Evolutionary conservation across 1,140 invertebrate genomes (phyloP).

Genomic region (Argopecten irradians): DNA sequence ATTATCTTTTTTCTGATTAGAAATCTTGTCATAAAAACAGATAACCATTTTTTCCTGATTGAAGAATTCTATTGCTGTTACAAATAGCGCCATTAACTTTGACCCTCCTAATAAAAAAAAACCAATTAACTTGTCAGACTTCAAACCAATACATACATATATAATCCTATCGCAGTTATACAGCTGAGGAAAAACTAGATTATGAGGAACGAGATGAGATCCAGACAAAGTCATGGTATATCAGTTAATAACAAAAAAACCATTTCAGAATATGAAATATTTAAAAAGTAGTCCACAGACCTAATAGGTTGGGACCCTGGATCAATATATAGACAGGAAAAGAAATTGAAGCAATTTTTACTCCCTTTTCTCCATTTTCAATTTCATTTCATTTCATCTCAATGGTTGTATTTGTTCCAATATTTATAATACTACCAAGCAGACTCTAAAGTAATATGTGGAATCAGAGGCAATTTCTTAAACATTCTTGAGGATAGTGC

Average conservation of each 20-base stretch:
- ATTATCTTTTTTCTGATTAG: too few relatives aligned
- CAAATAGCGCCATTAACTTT: not conserved
- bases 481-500: not conserved
- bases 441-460: not conserved
- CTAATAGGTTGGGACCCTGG: not conserved
- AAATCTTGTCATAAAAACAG: too few relatives aligned
- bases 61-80: not conserved
- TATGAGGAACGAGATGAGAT: not conserved
- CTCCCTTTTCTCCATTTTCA: too few relatives aligned
- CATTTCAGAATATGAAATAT: not conserved
- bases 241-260: not conserved
- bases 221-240: not conserved
- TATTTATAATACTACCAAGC: not conserved
- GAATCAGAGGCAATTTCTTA: not conserved
- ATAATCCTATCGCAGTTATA: not conserved
- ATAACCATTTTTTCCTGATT: slow-evolving; percentile 19
- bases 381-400: not conserved
- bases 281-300: not conserved
- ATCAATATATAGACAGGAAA: not conserved
- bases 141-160: not conserved
- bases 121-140: not conserved
- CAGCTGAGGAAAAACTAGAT: not conserved
- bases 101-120: not conserved
- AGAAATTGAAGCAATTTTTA: not conserved
- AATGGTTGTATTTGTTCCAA: not conserved